Percentiles rank a stretch among this genome's conserved stretches.
These are phyloP conservation scores for Redunca redunca DNA, from an alignment of 2,113 vertebrate genomes.

Conservation along the genomic window DNA sequence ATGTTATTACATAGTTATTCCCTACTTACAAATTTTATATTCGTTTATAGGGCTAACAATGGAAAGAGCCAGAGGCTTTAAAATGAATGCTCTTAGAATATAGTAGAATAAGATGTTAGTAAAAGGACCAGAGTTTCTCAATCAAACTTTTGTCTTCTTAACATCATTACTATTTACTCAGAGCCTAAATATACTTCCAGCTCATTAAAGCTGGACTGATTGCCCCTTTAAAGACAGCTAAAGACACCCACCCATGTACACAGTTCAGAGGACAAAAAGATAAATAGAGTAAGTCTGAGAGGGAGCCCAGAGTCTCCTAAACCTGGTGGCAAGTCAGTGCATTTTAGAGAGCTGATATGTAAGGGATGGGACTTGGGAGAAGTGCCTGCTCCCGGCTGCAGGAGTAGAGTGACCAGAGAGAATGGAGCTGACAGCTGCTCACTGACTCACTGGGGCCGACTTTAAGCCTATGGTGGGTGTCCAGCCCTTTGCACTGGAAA, in stretches of 20 bases:
- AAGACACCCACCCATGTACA: neutral
- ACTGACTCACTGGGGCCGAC: neutral
- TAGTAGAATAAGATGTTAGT: neutral
- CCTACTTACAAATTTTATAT: neutral
- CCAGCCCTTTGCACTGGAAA: neutral
- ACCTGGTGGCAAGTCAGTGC: neutral
- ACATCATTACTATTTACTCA: neutral
- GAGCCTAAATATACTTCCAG: neutral
- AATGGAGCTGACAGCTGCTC: neutral
- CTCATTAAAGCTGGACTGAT: neutral
- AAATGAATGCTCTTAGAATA: neutral
- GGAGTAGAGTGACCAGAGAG: neutral
- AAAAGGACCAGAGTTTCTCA: neutral
- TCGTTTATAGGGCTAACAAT: neutral
- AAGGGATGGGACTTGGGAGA: neutral
- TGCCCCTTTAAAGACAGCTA: neutral
- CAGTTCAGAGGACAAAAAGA: neutral
- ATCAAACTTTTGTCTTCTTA: neutral
- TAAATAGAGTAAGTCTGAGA: neutral
- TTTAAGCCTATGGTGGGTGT: neutral
- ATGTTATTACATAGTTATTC: neutral
- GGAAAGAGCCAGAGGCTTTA: neutral
- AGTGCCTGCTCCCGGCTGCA: neutral
- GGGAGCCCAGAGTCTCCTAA: neutral
- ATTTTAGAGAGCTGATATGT: fast-evolving